phyloP scores from a whole-genome alignment of 2,113 vertebrate species.

The Hemibagrus wyckioides region DNA sequence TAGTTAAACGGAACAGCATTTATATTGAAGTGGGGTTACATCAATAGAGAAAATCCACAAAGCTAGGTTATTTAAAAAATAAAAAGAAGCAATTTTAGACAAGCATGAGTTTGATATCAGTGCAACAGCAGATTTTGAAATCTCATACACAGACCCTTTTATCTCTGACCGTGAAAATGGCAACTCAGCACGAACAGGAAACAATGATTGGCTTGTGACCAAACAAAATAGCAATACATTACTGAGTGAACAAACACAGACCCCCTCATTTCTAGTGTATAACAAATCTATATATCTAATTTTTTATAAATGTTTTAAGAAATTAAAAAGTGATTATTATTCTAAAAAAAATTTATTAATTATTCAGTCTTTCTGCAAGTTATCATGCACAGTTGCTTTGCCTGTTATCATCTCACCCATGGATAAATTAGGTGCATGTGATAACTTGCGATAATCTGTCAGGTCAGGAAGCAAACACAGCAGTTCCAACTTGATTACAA shows the following conservation, averaged over 20 bases:
- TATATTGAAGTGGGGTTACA: neutral
- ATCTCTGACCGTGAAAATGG: neutral
- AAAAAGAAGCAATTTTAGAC: neutral
- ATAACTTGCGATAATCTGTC: conserved; percentile 48
- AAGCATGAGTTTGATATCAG: neutral
- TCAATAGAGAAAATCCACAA: neutral
- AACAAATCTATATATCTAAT: neutral
- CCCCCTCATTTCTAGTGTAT: neutral
- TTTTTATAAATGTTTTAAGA: neutral
- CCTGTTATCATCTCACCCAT: conserved; percentile 58
- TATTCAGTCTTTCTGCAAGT: neutral
- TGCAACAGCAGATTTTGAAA: neutral
- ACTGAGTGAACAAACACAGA: neutral
- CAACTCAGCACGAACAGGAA: neutral
- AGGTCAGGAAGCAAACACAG: conserved; percentile 1
- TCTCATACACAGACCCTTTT: neutral
- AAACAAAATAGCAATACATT: neutral
- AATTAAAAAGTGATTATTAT: neutral
- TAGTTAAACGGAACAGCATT: neutral
- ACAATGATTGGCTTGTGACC: neutral
- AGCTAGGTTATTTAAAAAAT: neutral
- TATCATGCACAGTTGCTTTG: neutral
- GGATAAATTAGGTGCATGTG: conserved; percentile 68
- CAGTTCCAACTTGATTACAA: neutral
- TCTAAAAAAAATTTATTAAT: neutral